phyloP scores from a whole-genome alignment of 2,888 invertebrate genomes.

The Drosophila mettleri region DNA sequence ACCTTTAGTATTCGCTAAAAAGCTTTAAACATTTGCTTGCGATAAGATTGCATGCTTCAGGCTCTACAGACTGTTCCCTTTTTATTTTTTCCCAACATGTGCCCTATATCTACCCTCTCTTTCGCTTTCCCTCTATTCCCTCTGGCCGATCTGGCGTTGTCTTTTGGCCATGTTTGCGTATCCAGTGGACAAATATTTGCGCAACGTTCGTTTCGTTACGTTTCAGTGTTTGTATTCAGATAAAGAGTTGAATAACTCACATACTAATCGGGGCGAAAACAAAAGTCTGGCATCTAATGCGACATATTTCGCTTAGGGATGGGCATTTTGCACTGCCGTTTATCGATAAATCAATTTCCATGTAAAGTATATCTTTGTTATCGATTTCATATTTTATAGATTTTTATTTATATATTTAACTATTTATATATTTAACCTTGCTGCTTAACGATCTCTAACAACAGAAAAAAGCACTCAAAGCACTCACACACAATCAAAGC shows the following conservation, averaged over 20 bases:
- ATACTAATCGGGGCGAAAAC: slow-evolving; percentile 9
- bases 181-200: slow-evolving; percentile 46
- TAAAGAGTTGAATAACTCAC: slow-evolving; percentile 44
- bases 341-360: slow-evolving; percentile 10
- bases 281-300: slow-evolving; percentile 12
- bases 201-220: slow-evolving; percentile 7
- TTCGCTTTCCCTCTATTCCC: neutral
- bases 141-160: slow-evolving; percentile 19
- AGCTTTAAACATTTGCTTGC: slow-evolving; percentile 52
- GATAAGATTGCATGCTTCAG: slow-evolving; percentile 49
- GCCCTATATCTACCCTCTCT: no score
- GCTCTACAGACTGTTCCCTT: neutral
- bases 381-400: slow-evolving; percentile 12
- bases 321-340: neutral
- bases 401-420: neutral
- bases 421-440: neutral
- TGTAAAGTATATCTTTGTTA: no score
- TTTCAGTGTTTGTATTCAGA: slow-evolving; percentile 26
- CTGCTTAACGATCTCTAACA: slow-evolving; percentile 2
- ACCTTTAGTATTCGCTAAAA: slow-evolving; percentile 19
- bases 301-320: neutral
- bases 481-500: slow-evolving; percentile 36
- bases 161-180: slow-evolving; percentile 27
- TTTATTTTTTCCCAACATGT: no score
- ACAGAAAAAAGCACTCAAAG: slow-evolving; percentile 36